Base-by-base conservation (phyloP, 2,113 vertebrate species). In the Pelodiscus sinensis region DNA sequence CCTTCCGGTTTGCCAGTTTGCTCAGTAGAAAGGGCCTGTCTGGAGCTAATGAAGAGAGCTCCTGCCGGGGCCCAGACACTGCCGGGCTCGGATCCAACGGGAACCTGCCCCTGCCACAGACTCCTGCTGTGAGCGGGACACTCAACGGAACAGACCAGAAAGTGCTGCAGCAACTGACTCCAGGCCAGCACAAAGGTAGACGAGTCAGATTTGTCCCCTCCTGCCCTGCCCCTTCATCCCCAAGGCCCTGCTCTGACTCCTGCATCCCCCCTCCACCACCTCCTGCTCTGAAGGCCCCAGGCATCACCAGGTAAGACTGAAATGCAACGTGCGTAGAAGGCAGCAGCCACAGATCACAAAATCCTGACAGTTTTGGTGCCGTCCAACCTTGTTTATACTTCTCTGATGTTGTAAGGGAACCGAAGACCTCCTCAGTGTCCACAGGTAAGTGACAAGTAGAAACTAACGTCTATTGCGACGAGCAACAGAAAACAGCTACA, bases 1-100 rank as follows among this genome's bases (percentile, higher is more conserved):
- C 96, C 60, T 97, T 97, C 82, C 95, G 90, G 57, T 96, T 97
- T 0, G 51, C 95, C 89, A 95, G 57, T 91, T 91, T 94, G 86
- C 96, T 95, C 1, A 95, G 96, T 55, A 97, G 80, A 80, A 94
- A 88, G 0, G 93, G 96, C 58, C 55, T 51, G 0, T 27, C 52
- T 1, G 87, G 19, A 1, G 3, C 81, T 75, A 78, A 0, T 0
- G 11, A 90, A 84, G 65, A 18, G 78, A 7, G 27, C 29, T 81
- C 60, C 8, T 56, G n/a, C n/a, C 60, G 24, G 62, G 10, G 56
- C 19, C 50, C 78, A 44, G 52, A 35, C 16, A 25, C 29, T 19
- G 25, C 3, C 4, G 52, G 35, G 24, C 51, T 71, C 24, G 44
- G 31, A 16, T 31, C 60, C 6, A 56, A 79, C 4, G 9, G 60